phyloP scores from a whole-genome alignment of 1,140 invertebrate species.

The Patella vulgata region DNA sequence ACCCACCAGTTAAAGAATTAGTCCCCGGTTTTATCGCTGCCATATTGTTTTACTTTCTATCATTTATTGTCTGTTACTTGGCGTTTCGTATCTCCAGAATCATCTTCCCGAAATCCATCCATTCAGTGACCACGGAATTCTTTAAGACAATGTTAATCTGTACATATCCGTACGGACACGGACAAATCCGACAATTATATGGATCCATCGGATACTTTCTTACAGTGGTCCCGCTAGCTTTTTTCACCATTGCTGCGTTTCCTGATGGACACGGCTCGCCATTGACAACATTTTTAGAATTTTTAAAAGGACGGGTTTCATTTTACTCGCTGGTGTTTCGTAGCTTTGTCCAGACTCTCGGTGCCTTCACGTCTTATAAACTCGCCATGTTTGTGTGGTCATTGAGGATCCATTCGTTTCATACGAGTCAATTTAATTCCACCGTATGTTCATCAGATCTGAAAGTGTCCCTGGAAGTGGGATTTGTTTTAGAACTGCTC shows the following conservation, averaged over 20 bases:
- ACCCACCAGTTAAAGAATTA: not conserved
- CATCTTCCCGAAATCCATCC: conserved; percentile 18
- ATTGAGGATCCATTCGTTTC: conserved; percentile 27
- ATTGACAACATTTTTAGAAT: conserved; percentile 22
- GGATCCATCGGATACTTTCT: conserved; percentile 29
- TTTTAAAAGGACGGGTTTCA: conserved; percentile 18
- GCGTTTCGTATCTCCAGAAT: conserved; percentile 17
- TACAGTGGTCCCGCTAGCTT: conserved; percentile 29
- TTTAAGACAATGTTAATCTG: conserved; percentile 30
- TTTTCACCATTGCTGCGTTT: conserved; percentile 15
- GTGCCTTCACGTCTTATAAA: conserved; percentile 27
- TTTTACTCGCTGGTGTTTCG: conserved; percentile 13
- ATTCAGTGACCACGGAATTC: conserved; percentile 30
- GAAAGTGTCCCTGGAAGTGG: conserved; percentile 18
- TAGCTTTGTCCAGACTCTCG: conserved; percentile 26
- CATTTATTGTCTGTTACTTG: conserved; percentile 20
- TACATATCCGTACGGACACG: conserved; percentile 34
- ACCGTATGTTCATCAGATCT: conserved; percentile 30
- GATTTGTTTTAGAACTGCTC: conserved; percentile 32
- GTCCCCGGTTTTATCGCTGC: conserved; percentile 13
- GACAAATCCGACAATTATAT: conserved; percentile 17
- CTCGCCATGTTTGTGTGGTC: conserved; percentile 27
- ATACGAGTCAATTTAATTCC: not conserved
- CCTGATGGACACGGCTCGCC: conserved; percentile 23
- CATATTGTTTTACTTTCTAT: conserved; percentile 20